Percentiles rank a stretch among this genome's conserved stretches.
These are phyloP conservation scores for Cotesia congregata DNA, from an alignment of 2,888 invertebrate species.

Conservation along the genomic window DNA sequence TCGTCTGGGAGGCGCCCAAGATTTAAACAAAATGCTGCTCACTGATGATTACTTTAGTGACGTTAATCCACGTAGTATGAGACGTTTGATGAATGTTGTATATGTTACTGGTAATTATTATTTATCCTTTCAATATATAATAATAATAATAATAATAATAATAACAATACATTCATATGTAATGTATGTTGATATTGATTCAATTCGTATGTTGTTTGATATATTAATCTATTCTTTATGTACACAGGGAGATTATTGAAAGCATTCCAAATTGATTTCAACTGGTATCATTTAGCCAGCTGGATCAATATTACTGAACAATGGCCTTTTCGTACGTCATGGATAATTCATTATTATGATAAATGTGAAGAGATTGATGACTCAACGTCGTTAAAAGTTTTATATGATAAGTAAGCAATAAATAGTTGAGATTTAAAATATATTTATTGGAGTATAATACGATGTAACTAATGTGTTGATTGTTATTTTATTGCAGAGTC, in stretches of 20 bases:
- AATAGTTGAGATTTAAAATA: not conserved
- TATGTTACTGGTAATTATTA: slow-evolving; percentile 85
- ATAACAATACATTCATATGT: not conserved
- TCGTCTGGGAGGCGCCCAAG: slow-evolving; percentile 81
- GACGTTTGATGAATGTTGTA: slow-evolving; percentile 95
- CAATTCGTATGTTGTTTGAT: not conserved
- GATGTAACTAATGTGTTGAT: not conserved
- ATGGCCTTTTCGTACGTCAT: slow-evolving; percentile 98
- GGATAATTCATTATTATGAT: slow-evolving; percentile 96
- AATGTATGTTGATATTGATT: slow-evolving; percentile 18
- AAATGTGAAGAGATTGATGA: slow-evolving; percentile 92
- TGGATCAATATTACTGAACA: slow-evolving; percentile 99
- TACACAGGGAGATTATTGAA: slow-evolving; percentile 89
- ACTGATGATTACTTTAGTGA: slow-evolving; percentile 99
- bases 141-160: too few species aligned
- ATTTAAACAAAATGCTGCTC: slow-evolving; percentile 85
- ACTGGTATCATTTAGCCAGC: slow-evolving; percentile 97
- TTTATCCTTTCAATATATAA: not conserved
- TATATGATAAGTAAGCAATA: slow-evolving; percentile 89
- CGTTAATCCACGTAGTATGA: slow-evolving; percentile 97
- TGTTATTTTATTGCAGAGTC: slow-evolving; percentile 73
- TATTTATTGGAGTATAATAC: not conserved
- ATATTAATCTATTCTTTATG: slow-evolving; percentile 9
- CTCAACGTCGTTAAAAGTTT: slow-evolving; percentile 85
- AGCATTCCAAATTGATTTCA: slow-evolving; percentile 99